phyloP scores from a whole-genome alignment of 2,888 invertebrate genomes.

The Ephialtes manifestator region DNA sequence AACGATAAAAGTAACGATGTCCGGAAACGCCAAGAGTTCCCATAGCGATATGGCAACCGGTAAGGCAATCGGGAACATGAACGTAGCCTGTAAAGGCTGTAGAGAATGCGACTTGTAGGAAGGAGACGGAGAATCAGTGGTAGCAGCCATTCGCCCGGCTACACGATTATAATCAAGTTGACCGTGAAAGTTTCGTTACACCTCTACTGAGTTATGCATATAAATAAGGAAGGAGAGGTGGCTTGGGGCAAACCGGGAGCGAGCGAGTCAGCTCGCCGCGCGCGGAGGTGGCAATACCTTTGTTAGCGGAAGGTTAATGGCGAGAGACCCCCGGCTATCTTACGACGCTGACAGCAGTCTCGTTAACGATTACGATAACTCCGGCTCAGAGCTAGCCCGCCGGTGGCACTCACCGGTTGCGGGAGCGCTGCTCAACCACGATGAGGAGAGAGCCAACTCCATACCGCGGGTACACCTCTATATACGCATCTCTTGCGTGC shows the following conservation, averaged over 20 bases:
- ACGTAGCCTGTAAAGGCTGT: not conserved
- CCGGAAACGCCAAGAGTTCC: not conserved
- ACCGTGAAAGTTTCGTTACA: constrained; percentile 84
- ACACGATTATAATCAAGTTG: constrained; percentile 74
- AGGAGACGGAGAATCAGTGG: constrained; percentile 24
- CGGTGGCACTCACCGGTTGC: constrained; percentile 66
- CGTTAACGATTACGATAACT: constrained; percentile 83
- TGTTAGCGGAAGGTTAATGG: constrained; percentile 84
- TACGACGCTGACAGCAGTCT: constrained; percentile 82
- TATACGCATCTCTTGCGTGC: constrained; percentile 21
- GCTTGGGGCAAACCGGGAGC: constrained; percentile 73
- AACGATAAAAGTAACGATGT: constrained; percentile 35
- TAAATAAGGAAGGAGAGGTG: constrained; percentile 81
- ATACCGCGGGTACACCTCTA: constrained; percentile 9
- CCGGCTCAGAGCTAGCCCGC: constrained; percentile 72
- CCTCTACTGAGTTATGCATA: constrained; percentile 84
- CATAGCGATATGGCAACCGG: not conserved
- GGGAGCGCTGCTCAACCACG: constrained; percentile 53
- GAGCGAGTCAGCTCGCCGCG: constrained; percentile 65
- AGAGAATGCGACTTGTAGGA: constrained; percentile 24
- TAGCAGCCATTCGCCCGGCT: constrained; percentile 38
- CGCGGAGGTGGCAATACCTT: constrained; percentile 82
- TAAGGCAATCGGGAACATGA: constrained; percentile 2
- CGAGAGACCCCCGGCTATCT: constrained; percentile 81
- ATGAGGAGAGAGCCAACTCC: constrained; percentile 35